A percentile compares a stretch with the other conserved stretches of the same genome.
Conservation (phyloP, 92 coral and sea anemone species). For the Parazoanthus atlanticus region DNA sequence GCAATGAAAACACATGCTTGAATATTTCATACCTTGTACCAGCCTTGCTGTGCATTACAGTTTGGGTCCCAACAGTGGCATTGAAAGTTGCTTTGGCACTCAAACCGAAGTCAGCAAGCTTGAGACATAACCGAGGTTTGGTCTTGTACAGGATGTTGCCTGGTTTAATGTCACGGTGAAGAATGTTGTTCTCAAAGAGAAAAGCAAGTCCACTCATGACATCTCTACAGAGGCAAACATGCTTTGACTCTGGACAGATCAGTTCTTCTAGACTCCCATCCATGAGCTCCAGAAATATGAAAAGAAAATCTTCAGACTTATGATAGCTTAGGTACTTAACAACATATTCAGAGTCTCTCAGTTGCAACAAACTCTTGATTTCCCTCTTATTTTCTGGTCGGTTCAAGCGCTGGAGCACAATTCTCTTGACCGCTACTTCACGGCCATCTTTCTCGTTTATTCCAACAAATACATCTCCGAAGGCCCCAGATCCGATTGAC, state of each 20-base stretch:
- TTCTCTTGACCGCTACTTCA: background rate
- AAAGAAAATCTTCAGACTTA: background rate
- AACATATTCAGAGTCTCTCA: too few relatives aligned
- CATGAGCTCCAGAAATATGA: background rate
- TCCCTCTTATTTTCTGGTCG: background rate
- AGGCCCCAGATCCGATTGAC: background rate
- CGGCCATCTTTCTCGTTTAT: too few relatives aligned
- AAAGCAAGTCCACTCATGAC: background rate
- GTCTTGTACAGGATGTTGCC: too few relatives aligned
- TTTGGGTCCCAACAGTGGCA: background rate
- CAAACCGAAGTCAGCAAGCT: background rate
- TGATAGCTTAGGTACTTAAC: background rate
- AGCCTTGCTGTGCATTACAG: background rate
- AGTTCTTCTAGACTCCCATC: background rate
- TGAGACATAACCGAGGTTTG: background rate
- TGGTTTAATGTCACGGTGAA: conserved; percentile 11
- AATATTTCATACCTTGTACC: background rate
- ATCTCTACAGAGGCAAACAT: background rate
- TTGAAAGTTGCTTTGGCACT: too few relatives aligned
- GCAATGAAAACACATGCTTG: background rate
- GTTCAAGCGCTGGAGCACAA: background rate
- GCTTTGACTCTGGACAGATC: background rate
- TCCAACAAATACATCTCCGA: too few relatives aligned
- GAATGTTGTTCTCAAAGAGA: background rate
- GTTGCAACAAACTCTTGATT: too few relatives aligned